Base-by-base conservation (phyloP, 2,888 invertebrate species). In the Himalopsyche kuldschensis region DNA sequence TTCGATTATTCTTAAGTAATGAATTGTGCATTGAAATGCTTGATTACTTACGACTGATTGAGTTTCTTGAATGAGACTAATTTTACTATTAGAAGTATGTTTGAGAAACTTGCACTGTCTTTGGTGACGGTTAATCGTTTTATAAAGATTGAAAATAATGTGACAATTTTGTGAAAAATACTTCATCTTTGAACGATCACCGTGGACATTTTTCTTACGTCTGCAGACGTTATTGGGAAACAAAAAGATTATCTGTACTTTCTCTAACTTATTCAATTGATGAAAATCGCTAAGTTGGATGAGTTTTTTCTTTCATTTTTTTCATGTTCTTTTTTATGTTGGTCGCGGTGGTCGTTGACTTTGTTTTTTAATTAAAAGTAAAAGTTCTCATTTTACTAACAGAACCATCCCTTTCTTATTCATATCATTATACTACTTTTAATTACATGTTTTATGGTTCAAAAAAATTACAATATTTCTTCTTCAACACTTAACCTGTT, bases 1-100 rank as follows among this genome's bases (percentile, higher is more conserved):
- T 81, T 83, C 80, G 80, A 80, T 83, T 75, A 80, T n/a, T 83
- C 78, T 82, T 79, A 75, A 76, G 79, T 78, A 79, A 82, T 82
- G 81, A 35, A 79, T 82, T 48, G 82, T 75, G 75, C 75, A 79
- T 48, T 78, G 79, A 82, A 69, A 20, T 55, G 82, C 79, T 82
- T 79, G 82, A 75, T 79, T 82, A 75, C 82, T 75, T 79, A 82
- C 69, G 75, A 41, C 31, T 80, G 46, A 31, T 75, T 80, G 17
- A 48, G 75, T 76, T 75, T 80, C 75, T 75, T 75, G 24, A 75
- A 46, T 27, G 31, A 46, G 17, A 75, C 27, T 46, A n/a, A 80
- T 80, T 75, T 20, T 55, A 55, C 55, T 55, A 55, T 8, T 55
- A 55, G 55, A 55, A 55, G 55, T 8, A 55, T 20, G 55, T 20